Base-by-base conservation (phyloP, 2,888 invertebrate species). In the Caenorhabditis sulstoni region DNA sequence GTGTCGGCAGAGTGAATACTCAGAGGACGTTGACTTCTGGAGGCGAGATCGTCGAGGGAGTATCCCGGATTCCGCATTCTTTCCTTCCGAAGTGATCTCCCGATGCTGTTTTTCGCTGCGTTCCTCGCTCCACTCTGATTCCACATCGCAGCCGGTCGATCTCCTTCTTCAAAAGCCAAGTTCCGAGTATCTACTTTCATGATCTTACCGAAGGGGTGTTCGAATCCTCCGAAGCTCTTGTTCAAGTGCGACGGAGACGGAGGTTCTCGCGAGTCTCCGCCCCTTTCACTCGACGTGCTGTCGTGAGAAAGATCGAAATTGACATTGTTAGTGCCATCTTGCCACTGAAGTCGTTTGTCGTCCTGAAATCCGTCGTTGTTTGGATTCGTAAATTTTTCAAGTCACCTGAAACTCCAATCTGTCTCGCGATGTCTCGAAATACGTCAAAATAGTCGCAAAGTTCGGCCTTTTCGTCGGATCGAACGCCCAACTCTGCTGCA, bases 371-470 rank as follows among this genome's bases (percentile, higher is more conserved):
- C n/a, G 7, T 29, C 29, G n/a, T n/a, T 29, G 29, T 29, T 29
- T 29, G 4, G 4, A 7, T 29, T 29, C n/a, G 29, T 29, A 23
- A 1, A 22, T 12, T 20, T 45, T 16, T 23, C 4, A 16, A 45
- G 16, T 14, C 7, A 85, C 85, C 77, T 87, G 86, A 45, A 81
- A 86, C 47, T 87, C 82, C 7, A 68, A 62, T 16, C 81, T 76
- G 20, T 87, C 86, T 20, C 87, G 62, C 23, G 88, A 79, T 1
- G 77, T 67, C 44, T 89, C 89, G 22, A 89, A 81, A 18, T 70
- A 70, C 35, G 75, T 70, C 23, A 79, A 35, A 68, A 81, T 71
- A 5, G 70, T 73, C 23, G 81, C 81, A 62, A 87, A 87, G 8
- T 66, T 77, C 1, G 88, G 86, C 18, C 88, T 57, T 37, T 83